phyloP scores from a whole-genome alignment of 2,888 invertebrate species.

The Trichopria drosophilae region DNA sequence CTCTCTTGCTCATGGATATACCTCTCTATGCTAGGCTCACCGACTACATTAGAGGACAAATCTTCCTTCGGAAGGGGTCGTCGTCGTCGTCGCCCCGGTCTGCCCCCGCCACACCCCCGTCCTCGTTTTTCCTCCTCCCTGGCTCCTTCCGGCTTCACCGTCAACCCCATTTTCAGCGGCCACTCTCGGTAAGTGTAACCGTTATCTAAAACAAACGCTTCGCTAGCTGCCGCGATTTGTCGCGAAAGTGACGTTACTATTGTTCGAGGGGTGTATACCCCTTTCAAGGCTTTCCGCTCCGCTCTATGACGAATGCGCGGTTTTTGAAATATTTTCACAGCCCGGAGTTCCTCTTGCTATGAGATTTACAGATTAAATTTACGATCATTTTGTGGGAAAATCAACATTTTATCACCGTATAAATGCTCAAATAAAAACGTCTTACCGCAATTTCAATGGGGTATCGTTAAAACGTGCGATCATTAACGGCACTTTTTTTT shows the following conservation, averaged over 20 bases:
- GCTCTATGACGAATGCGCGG: too few species aligned
- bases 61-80: conserved; percentile 47
- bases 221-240: conserved; percentile 9
- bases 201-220: conserved; percentile 15
- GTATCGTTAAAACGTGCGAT: too few species aligned
- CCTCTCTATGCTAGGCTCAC: conserved; percentile 44
- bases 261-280: too few species aligned
- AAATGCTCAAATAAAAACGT: too few species aligned
- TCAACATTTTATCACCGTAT: too few species aligned
- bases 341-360: too few species aligned
- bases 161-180: conserved; percentile 16
- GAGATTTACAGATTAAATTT: too few species aligned
- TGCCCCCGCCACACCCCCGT: conserved; percentile 5
- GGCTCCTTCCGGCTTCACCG: conserved; percentile 13
- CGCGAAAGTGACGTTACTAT: conserved; percentile 5
- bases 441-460: too few species aligned
- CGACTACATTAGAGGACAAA: conserved; percentile 59
- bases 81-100: conserved; percentile 28
- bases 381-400: too few species aligned
- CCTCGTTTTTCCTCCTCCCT: conserved; percentile 10
- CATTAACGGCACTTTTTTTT: too few species aligned
- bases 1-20: conserved; percentile 31
- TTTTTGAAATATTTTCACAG: too few species aligned
- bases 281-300: too few species aligned
- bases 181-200: conserved; percentile 20